Percentiles rank a stretch among this genome's conserved stretches.
phyloP scores from a whole-genome alignment of 2,113 vertebrate species.

The Muntiacus muntjak region DNA sequence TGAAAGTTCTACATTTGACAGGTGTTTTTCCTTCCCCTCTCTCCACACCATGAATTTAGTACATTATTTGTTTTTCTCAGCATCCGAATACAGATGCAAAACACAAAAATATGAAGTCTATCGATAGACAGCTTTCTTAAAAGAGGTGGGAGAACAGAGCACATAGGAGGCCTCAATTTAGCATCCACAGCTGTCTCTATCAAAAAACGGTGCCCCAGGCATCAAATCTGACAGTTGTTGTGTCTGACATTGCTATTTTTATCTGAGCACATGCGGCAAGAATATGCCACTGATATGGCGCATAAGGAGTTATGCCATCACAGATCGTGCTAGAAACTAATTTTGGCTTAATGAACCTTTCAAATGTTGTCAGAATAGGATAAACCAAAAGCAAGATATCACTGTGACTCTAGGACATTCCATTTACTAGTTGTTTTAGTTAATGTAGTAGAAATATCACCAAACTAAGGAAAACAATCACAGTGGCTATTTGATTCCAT shows the following conservation, averaged over 20 bases:
- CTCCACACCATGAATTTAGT: not conserved
- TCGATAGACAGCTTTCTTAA: slow-evolving; percentile 2
- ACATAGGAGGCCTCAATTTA: slow-evolving; percentile 52
- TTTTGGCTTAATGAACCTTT: slow-evolving; percentile 40
- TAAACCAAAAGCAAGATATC: not conserved
- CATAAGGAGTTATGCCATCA: not conserved
- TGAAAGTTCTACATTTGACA: not conserved
- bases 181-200: slow-evolving; percentile 63
- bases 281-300: not conserved
- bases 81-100: slow-evolving; percentile 34
- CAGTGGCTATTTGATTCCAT: not conserved
- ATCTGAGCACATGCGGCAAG: slow-evolving; percentile 35
- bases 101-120: not conserved
- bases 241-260: slow-evolving; percentile 47
- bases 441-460: not conserved
- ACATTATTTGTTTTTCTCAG: slow-evolving; percentile 11
- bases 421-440: not conserved
- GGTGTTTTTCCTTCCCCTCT: not conserved
- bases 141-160: slow-evolving; percentile 14
- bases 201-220: slow-evolving; percentile 38
- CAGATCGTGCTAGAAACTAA: not conserved
- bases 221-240: slow-evolving; percentile 63
- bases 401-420: not conserved
- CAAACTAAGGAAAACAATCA: not conserved
- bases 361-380: slow-evolving; percentile 15